phyloP scores from a whole-genome alignment of 2,113 vertebrate genomes.

The Dolichallabes microphthalmus region DNA sequence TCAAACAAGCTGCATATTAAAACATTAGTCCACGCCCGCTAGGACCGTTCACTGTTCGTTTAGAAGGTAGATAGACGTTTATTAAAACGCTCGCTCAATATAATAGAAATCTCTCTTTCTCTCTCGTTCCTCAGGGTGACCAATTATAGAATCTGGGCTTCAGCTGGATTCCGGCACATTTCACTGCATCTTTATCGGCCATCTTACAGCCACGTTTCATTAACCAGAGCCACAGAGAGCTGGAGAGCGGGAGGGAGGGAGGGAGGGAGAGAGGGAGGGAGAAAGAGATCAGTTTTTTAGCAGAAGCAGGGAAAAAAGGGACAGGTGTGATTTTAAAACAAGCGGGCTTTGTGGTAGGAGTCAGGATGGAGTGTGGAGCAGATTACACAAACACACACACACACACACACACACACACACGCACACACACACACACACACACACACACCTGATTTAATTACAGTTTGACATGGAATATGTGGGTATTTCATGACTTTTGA shows the following conservation, averaged over 20 bases:
- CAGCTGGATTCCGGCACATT: constrained; percentile 20
- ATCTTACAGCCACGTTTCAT: constrained; percentile 50
- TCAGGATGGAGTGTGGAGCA: constrained; percentile 15
- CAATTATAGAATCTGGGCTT: constrained; percentile 46
- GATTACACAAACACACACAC: constrained; percentile 10
- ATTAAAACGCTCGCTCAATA: no score
- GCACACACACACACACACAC: not conserved
- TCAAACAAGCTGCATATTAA: not conserved
- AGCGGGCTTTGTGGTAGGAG: constrained; percentile 36
- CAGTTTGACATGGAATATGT: not conserved
- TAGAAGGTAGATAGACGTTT: not conserved
- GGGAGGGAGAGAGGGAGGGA: not conserved
- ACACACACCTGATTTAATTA: not conserved
- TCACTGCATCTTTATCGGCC: constrained; percentile 40
- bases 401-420: not conserved
- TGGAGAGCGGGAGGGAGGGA: not conserved
- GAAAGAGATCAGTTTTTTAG: constrained; percentile 38
- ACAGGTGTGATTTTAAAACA: constrained; percentile 31
- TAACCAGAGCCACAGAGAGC: constrained; percentile 1
- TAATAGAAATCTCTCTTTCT: constrained; percentile 2
- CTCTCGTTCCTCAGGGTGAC: constrained; percentile 10
- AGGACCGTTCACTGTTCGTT: not conserved
- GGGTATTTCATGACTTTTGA: not conserved
- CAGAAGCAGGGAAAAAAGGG: constrained; percentile 4
- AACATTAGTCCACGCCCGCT: not conserved